phyloP scores from a whole-genome alignment of 2,113 vertebrate species.

The Dolichallabes microphthalmus region DNA sequence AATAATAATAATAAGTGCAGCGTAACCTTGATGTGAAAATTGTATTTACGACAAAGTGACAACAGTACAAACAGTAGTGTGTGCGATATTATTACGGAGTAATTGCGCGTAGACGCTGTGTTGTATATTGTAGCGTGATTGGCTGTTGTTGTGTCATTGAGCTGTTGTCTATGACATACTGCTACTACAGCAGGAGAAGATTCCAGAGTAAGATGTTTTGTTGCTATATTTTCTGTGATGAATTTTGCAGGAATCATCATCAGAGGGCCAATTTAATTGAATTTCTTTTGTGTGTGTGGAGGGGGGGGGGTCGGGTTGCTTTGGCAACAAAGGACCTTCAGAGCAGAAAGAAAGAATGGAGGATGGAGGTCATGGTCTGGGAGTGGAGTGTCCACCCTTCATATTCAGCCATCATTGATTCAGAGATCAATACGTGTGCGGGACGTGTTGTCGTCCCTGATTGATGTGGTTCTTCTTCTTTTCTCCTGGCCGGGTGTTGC shows the following conservation, averaged over 20 bases:
- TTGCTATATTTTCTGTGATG: not conserved
- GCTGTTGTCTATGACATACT: not conserved
- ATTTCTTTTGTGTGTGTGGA: too few species aligned
- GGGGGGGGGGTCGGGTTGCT: not conserved
- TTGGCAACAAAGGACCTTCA: slow-evolving; percentile 19
- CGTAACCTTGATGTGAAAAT: too few species aligned
- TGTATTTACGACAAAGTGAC: too few species aligned
- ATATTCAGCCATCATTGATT: slow-evolving; percentile 47
- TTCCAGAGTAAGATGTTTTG: not conserved
- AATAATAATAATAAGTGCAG: too few species aligned
- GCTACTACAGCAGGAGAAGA: not conserved
- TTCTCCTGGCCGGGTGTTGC: slow-evolving; percentile 45
- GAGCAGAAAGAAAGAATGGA: slow-evolving; percentile 20
- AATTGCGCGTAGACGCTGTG: too few species aligned
- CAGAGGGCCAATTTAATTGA: too few species aligned
- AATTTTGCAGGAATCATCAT: not conserved
- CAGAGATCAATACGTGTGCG: slow-evolving; percentile 41
- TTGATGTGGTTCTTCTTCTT: slow-evolving; percentile 36
- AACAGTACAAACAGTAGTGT: too few species aligned
- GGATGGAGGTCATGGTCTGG: slow-evolving; percentile 39
- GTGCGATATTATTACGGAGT: too few species aligned
- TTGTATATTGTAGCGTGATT: not conserved
- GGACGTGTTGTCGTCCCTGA: slow-evolving; percentile 10
- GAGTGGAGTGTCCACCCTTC: slow-evolving; percentile 15
- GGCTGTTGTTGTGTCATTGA: not conserved